These are phyloP conservation scores for Pithys albifrons DNA, from an alignment of 2,113 vertebrate genomes.

Conservation along the genomic window DNA sequence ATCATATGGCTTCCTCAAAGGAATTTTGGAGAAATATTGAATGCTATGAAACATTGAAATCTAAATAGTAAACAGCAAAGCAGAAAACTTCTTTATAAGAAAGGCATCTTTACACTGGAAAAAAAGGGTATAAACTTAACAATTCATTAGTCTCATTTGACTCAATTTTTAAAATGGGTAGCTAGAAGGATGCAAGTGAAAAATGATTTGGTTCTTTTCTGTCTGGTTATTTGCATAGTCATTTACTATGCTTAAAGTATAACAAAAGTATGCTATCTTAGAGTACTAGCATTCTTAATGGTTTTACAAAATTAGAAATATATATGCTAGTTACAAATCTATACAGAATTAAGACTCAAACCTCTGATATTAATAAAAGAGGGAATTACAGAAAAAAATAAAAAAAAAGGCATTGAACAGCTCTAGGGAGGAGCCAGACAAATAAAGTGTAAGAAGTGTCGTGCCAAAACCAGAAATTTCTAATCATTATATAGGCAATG, in stretches of 20 bases:
- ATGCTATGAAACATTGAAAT: background rate
- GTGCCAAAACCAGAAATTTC: background rate
- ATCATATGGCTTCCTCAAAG: background rate
- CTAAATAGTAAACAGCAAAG: background rate
- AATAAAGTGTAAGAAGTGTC: background rate
- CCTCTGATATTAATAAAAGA: background rate
- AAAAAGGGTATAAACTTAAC: background rate
- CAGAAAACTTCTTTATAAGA: background rate
- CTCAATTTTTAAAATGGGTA: background rate
- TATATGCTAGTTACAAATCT: background rate
- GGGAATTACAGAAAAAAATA: background rate
- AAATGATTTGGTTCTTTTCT: background rate
- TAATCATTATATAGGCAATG: background rate
- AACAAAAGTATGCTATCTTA: background rate
- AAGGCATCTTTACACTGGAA: background rate
- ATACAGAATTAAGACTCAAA: background rate
- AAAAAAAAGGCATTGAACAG: background rate
- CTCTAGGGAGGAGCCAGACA: background rate
- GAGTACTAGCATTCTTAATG: background rate
- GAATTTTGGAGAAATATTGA: background rate
- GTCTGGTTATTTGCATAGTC: background rate
- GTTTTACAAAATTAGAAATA: background rate
- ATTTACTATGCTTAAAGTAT: background rate
- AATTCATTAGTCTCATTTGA: background rate
- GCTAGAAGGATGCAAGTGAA: background rate